These are phyloP conservation scores for Anneissia japonica DNA, from an alignment of 35 echinoderm and acorn worm genomes.

Conservation along the genomic window DNA sequence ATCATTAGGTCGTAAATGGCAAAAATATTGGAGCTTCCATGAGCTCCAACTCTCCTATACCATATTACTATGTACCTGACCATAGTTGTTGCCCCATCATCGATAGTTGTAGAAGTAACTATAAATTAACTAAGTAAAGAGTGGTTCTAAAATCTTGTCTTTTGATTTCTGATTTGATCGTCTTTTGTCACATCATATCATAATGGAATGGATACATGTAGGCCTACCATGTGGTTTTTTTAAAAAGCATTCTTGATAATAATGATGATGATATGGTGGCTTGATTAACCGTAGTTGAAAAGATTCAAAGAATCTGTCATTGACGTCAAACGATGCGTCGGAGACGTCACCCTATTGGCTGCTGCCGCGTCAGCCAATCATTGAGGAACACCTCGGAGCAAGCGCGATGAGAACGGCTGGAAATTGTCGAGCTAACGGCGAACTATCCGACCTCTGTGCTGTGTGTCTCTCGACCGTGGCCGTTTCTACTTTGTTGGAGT, in stretches of 20 bases:
- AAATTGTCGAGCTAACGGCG: background rate
- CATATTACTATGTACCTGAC: too few relatives aligned
- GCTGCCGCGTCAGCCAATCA: background rate
- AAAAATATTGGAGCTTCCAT: too few relatives aligned
- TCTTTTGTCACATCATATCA: background rate
- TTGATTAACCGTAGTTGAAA: background rate
- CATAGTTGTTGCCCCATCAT: too few relatives aligned
- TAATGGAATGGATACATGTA: background rate
- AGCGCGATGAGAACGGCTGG: background rate
- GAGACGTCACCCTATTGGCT: background rate
- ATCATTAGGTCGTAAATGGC: too few relatives aligned
- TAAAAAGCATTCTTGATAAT: background rate
- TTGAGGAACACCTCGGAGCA: background rate
- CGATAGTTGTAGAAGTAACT: too few relatives aligned
- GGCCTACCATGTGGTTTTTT: background rate
- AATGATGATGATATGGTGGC: background rate
- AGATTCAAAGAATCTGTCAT: background rate
- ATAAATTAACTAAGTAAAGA: too few relatives aligned
- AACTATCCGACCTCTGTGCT: background rate
- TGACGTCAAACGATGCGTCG: background rate
- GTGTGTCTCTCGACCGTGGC: background rate
- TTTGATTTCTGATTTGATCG: too few relatives aligned
- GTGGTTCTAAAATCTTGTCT: too few relatives aligned
- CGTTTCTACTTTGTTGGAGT: background rate
- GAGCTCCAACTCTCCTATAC: too few relatives aligned